Evolutionary conservation across 1,140 invertebrate species (phyloP), one percentile per base, ranked within the genome.

Genomic region (Drosophila micromelanica): DNA sequence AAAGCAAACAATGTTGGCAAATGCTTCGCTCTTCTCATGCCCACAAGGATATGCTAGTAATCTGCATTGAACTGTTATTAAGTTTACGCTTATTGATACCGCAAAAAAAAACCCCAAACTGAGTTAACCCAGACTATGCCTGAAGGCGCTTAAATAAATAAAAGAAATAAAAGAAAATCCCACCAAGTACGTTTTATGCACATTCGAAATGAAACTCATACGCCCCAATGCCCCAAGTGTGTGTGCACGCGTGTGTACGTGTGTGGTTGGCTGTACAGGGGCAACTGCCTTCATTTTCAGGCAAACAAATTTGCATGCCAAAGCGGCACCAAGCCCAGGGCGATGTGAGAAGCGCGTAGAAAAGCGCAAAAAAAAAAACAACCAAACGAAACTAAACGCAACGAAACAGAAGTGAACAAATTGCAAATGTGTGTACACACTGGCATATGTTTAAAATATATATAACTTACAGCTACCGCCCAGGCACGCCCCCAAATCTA

Each of bases 11-110:
- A 35, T 35, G 32, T 35, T 35, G 32, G 32, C 32, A 35, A 20
- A 30, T 40, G 11, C 23, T 20, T n/a, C 2, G 12, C 27, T 32
- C 61, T n/a, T 45, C 45, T n/a, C 27, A 40, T 65, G 68, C 45
- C 76, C 42, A 2, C 49, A 52, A 72, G 54, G 46, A 74, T 73
- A 46, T 68, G 23, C 20, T 45, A 73, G 84, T 87, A 82, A 89
- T 87, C 82, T 73, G 64, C 78, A 87, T 89, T 76, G 82, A 82
- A 82, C 72, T 82, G 82, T 89, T 87, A 82, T 89, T 82, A 82
- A 76, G 76, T 87, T 82, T 54, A 38, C 59, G 54, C 57, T 71
- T 75, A 74, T 82, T 69, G 61, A 61, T 73, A 40, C 45, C 68
- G 17, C 20, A 23, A 23, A 62, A 43, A 82, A 76, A 75, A 35